Base-by-base conservation (phyloP, 2,888 invertebrate genomes). In the Strigamia transsilvanica region DNA sequence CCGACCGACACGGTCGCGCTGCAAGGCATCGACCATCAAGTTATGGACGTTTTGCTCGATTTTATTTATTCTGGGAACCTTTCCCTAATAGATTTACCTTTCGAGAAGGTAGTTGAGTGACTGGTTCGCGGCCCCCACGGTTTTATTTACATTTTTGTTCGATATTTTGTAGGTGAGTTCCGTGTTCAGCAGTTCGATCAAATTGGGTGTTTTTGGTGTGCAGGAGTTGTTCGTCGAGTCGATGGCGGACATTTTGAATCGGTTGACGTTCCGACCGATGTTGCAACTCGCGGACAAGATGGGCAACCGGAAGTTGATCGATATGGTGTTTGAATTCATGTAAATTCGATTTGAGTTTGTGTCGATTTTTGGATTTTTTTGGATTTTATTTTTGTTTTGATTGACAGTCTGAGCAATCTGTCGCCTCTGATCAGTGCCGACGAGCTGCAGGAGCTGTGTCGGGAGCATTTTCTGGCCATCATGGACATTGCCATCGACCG, bases 11-110 rank as follows among this genome's bases (percentile, higher is more conserved):
- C 66, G 0, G 66, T 66, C 0, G 34, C 66, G 9, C 18, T 81
- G 32, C 61, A 66, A n/a, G 81, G 66, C 5, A 18, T 81, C 18
- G 66, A 66, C 13, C 38, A 27, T 18, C 32, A 34, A 23, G 82
- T 82, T 2, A 27, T 82, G 77, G 77, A 78, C 4, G 82, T 51
- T 41, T 42, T 82, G 42, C 77, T 82, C 7, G 77, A 82, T 15
- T 78, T 82, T 41, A 82, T 82, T 12, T 82, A 82, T 42, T 77
- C 77, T 2, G 82, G 82, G n/a, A 18, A n/a, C 34, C 34, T 81
- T 13, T 34, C 46, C 12, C 23, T 81, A 10, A 18, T 23, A 2
- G 81, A 81, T 38, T 66, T 81, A 27, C 66, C 61, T 12, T 46
- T 80, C 9, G 46, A 80, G 0, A 41, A 80, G n/a, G 46, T 80